These are phyloP conservation scores for Dicycla oo DNA, from an alignment of 2,888 invertebrate species.

Conservation along the genomic window DNA sequence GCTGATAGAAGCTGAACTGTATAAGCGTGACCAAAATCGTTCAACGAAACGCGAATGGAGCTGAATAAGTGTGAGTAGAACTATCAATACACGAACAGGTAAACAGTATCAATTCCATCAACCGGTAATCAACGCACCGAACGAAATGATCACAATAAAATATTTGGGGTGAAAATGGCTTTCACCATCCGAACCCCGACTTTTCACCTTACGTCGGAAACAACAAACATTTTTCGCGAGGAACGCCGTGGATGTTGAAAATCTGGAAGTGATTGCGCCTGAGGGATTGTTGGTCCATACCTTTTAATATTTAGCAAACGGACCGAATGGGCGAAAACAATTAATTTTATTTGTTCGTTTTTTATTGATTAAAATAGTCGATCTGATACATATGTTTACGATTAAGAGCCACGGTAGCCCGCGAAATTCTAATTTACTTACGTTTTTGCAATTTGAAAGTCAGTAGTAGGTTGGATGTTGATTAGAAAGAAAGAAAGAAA, in stretches of 20 bases:
- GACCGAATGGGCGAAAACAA: not conserved
- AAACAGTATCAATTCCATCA: conserved; percentile 50
- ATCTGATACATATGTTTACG: not conserved
- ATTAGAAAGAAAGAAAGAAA: too few relatives aligned
- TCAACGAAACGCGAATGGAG: too few relatives aligned
- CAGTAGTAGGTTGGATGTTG: too few relatives aligned
- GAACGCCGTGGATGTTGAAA: conserved; percentile 56
- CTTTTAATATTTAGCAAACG: not conserved
- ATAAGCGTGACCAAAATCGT: too few relatives aligned
- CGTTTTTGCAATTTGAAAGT: too few relatives aligned
- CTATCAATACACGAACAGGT: conserved; percentile 47
- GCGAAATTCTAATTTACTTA: too few relatives aligned
- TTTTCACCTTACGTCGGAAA: conserved; percentile 79
- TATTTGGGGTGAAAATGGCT: conserved; percentile 70
- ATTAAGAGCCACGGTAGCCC: too few relatives aligned
- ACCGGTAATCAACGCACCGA: conserved; percentile 65
- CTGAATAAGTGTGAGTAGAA: too few relatives aligned
- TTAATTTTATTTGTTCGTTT: not conserved
- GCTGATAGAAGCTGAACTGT: too few relatives aligned
- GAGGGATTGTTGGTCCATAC: not conserved
- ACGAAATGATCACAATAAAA: conserved; percentile 70
- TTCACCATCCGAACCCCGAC: conserved; percentile 75
- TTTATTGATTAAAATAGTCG: not conserved
- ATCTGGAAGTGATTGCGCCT: conserved; percentile 58
- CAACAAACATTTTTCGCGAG: conserved; percentile 80